These are phyloP conservation scores for Pteronura brasiliensis DNA, from an alignment of 2,113 vertebrate species.

Conservation along the genomic window DNA sequence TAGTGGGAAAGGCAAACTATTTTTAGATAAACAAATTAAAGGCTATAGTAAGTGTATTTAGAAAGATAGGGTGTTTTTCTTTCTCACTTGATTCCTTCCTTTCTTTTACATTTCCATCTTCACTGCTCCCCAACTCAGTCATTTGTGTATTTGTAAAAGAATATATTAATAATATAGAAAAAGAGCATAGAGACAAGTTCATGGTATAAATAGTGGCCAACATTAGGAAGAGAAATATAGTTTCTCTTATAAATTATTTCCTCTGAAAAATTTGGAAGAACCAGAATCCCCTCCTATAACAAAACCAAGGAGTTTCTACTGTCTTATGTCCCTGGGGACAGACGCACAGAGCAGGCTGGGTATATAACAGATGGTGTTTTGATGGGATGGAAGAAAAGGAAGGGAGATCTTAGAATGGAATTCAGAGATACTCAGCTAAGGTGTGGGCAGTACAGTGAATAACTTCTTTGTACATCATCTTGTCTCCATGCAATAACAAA, in stretches of 20 bases:
- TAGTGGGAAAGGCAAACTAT: neutral
- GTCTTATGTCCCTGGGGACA: neutral
- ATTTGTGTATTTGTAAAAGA: neutral
- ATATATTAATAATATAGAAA: neutral
- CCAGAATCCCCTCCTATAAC: neutral
- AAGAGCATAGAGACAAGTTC: neutral
- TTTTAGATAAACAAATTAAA: neutral
- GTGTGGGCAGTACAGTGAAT: neutral
- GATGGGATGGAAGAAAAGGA: neutral
- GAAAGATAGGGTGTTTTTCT: neutral
- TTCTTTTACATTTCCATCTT: neutral
- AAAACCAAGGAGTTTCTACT: neutral
- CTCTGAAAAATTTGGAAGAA: neutral
- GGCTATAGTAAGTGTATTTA: neutral
- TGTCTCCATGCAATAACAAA: neutral
- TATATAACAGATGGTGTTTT: neutral
- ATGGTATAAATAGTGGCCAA: neutral
- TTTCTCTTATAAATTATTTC: neutral
- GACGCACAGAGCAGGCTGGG: neutral
- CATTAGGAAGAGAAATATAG: neutral
- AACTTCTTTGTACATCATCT: neutral
- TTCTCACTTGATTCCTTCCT: neutral
- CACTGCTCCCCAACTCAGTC: neutral
- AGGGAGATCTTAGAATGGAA: neutral
- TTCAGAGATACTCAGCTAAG: neutral